phyloP scores from a whole-genome alignment of 1,140 invertebrate genomes.

The Venturia canescens region DNA sequence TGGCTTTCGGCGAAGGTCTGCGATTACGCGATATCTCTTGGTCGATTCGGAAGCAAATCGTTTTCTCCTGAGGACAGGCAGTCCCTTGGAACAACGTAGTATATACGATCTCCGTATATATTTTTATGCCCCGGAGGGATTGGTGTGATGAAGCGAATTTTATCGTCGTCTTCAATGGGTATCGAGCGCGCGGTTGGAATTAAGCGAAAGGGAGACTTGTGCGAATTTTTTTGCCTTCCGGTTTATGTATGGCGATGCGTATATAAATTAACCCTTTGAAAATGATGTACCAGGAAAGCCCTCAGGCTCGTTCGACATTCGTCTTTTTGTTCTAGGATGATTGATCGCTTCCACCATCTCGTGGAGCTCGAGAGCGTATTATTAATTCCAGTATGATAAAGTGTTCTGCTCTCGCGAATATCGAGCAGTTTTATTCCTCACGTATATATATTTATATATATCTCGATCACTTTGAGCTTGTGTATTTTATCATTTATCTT shows the following conservation, averaged over 20 bases:
- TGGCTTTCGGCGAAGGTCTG: too few relatives aligned
- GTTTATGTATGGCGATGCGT: neutral
- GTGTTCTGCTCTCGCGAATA: neutral
- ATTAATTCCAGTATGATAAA: slow-evolving; percentile 13
- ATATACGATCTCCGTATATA: neutral
- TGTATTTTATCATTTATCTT: too few relatives aligned
- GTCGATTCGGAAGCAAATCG: neutral
- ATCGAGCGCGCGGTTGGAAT: neutral
- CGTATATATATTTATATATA: neutral
- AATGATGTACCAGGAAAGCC: neutral
- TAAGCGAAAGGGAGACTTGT: neutral
- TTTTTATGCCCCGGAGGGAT: neutral
- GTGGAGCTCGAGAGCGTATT: neutral
- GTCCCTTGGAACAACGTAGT: neutral
- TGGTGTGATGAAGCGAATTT: neutral
- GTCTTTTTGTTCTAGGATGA: slow-evolving; percentile 2
- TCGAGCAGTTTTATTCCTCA: neutral
- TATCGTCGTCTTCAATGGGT: neutral
- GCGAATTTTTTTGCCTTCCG: neutral
- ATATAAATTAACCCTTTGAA: slow-evolving; percentile 7
- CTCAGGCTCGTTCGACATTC: neutral
- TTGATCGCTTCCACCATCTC: neutral
- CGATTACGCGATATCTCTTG: too few relatives aligned
- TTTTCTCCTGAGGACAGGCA: neutral
- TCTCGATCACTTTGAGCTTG: too few relatives aligned